Conservation (phyloP, 2,113 vertebrate species). For the Hydrolagus affinis region DNA sequence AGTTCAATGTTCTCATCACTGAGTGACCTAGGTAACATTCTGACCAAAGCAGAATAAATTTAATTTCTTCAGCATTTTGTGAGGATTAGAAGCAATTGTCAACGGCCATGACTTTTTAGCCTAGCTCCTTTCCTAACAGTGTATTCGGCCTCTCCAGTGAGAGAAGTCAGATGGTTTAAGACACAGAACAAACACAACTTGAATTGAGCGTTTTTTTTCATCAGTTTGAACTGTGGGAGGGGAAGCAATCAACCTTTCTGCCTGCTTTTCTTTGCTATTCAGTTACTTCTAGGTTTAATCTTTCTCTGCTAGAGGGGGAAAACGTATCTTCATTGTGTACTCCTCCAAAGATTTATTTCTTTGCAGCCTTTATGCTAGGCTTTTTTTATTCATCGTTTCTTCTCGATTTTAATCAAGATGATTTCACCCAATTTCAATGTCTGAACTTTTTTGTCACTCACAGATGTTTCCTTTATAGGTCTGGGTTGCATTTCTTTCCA, state of each 20-base stretch:
- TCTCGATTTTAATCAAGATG: constrained; percentile 44
- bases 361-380: constrained; percentile 44
- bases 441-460: constrained; percentile 39
- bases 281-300: constrained; percentile 60
- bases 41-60: constrained; percentile 75
- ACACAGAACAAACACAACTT: constrained; percentile 77
- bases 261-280: constrained; percentile 59
- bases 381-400: constrained; percentile 45
- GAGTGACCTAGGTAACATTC: constrained; percentile 81
- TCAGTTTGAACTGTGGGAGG: constrained; percentile 68
- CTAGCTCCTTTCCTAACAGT: constrained; percentile 51
- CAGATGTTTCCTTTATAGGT: constrained; percentile 43
- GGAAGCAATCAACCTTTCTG: constrained; percentile 67
- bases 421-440: constrained; percentile 36
- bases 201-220: constrained; percentile 68
- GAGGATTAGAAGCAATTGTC: constrained; percentile 77
- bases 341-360: constrained; percentile 42
- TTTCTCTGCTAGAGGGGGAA: constrained; percentile 46
- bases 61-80: constrained; percentile 83
- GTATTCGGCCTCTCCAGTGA: constrained; percentile 58
- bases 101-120: constrained; percentile 71
- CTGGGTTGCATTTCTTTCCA: constrained; percentile 36
- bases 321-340: constrained; percentile 43
- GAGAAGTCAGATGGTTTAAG: constrained; percentile 73
- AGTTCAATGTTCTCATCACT: constrained; percentile 73